Evolutionary conservation across 2,113 vertebrate genomes (phyloP), one percentile per base, ranked within the genome.

Genomic region (Garra rufa): DNA sequence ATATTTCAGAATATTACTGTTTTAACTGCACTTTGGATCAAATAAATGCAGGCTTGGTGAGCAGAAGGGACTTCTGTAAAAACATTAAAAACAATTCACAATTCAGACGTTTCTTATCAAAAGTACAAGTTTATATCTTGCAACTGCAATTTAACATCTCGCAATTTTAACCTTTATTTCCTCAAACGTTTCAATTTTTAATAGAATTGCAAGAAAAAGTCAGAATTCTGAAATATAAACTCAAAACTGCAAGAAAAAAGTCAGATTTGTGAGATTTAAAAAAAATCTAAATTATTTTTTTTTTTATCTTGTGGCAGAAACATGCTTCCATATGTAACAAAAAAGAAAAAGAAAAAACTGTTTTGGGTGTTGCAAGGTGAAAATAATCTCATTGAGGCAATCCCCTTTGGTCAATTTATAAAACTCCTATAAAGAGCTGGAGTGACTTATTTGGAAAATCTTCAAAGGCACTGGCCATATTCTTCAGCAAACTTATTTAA

Each of bases 401-500:
- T 17, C 43, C 7, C 4, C n/a, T 78, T 43, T 61, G 76, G 76
- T 57, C 75, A n/a, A 14, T 61, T 76, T 7, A 38, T 77, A 14
- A 77, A 77, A 2, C 50, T 3, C 4, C 3, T 21, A 17, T 26
- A 24, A 24, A 74, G 52, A 74, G 6, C 11, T 61, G 34, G 34
- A 44, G 38, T 3, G 75, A 76, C 48, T 55, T 17, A n/a, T 61
- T 26, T 76, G 34, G 77, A 28, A 26, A 61, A 61, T 78, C 76
- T 44, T 43, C 24, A 67, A 77, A 63, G 43, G 77, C 77, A 48
- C 59, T 14, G 59, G 17, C 6, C 26, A 48, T 19, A 28, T 48
- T 80, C 41, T 48, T 65, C 57, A 17, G 3, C 59, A 80, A 28
- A 34, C 43, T 80, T 13, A 48, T 11, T 89, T 79, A 50, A 92